A percentile compares a stretch with the other conserved stretches of the same genome.
Evolutionary conservation across 2,888 invertebrate genomes (phyloP).

Genomic region (Caenorhabditis sp.): DNA sequence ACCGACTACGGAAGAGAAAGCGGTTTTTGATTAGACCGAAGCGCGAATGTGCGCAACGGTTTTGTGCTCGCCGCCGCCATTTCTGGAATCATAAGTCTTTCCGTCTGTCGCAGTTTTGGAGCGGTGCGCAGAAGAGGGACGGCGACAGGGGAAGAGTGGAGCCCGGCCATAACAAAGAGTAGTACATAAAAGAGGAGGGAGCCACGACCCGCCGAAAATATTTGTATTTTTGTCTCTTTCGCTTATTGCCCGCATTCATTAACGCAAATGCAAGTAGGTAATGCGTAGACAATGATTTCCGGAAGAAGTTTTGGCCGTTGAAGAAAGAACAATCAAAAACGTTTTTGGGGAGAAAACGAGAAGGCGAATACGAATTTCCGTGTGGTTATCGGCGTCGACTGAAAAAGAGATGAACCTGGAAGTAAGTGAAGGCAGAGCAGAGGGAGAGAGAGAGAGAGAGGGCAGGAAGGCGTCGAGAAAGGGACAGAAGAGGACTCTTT

Average conservation of each 20-base stretch:
- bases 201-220: slow-evolving; percentile 2
- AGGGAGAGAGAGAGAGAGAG: slow-evolving; percentile 5
- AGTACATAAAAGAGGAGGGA: slow-evolving; percentile 1
- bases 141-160: not conserved
- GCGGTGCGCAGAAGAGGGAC: not conserved
- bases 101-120: not conserved
- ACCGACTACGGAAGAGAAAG: slow-evolving; percentile 14
- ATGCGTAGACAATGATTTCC: slow-evolving; percentile 7
- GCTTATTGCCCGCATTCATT: slow-evolving; percentile 23
- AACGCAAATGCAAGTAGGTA: slow-evolving; percentile 15
- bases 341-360: too few species aligned
- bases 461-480: not conserved
- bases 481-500: not conserved
- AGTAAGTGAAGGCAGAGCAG: not conserved
- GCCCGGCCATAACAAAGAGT: slow-evolving; percentile 9
- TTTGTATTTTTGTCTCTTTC: slow-evolving; percentile 24
- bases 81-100: too few species aligned
- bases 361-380: too few species aligned
- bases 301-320: too few species aligned
- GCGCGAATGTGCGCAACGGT: not conserved
- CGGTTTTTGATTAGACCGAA: slow-evolving; percentile 32
- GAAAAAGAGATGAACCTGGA: too few species aligned
- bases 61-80: slow-evolving; percentile 35
- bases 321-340: too few species aligned
- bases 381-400: too few species aligned